These are phyloP conservation scores for Entomobrya proxima DNA, from an alignment of 2,888 invertebrate species.

Conservation along the genomic window DNA sequence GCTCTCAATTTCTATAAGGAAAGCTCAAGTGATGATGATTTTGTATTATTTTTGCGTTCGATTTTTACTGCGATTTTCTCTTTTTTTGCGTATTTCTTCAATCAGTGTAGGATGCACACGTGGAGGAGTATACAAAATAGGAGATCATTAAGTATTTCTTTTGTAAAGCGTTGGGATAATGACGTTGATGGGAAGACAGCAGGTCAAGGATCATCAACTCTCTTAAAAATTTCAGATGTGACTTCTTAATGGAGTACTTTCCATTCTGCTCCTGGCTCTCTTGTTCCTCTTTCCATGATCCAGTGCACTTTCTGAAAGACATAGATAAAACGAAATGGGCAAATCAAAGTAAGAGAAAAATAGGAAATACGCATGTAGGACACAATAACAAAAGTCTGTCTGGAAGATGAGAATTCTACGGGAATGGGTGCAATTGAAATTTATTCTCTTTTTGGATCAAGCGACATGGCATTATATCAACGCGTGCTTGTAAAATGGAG, in stretches of 20 bases:
- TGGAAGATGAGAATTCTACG: background rate
- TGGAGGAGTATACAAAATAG: background rate
- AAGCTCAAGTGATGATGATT: background rate
- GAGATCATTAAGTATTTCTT: conserved; percentile 25
- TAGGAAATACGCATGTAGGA: background rate
- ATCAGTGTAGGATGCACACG: background rate
- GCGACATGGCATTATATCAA: background rate
- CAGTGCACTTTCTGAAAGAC: conserved; percentile 37
- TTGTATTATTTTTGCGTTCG: background rate
- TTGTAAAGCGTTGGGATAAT: background rate
- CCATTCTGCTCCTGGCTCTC: background rate
- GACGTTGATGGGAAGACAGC: conserved; percentile 33
- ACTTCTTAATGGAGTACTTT: conserved; percentile 42
- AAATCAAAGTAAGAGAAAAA: conserved; percentile 28
- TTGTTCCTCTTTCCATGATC: background rate
- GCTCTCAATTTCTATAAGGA: conserved; percentile 31
- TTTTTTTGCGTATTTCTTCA: background rate
- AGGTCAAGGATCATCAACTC: conserved; percentile 56
- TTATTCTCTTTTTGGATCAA: background rate
- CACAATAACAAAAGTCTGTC: background rate
- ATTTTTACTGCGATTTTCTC: background rate
- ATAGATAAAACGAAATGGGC: background rate
- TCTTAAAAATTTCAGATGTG: background rate
- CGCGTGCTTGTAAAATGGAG: no score
- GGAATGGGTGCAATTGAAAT: background rate